These are phyloP conservation scores for Aspidoscelis tigris DNA, from an alignment of 2,113 vertebrate genomes.

Conservation along the genomic window DNA sequence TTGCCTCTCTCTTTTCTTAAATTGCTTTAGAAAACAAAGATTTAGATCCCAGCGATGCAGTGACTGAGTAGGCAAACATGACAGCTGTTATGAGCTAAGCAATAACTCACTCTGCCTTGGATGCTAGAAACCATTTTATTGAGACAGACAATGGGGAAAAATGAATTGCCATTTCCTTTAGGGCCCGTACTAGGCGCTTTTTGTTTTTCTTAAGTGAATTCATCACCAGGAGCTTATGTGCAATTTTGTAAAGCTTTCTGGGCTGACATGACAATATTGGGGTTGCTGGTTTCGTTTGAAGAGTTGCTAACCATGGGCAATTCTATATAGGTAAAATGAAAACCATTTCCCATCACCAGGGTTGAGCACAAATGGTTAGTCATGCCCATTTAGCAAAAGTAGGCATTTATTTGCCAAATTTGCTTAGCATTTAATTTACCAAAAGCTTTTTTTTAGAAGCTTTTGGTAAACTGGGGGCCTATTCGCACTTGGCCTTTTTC, in stretches of 20 bases:
- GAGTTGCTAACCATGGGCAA: neutral
- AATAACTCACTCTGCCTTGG: slow-evolving; percentile 52
- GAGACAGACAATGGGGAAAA: slow-evolving; percentile 42
- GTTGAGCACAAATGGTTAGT: neutral
- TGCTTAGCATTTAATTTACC: neutral
- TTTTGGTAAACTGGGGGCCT: neutral
- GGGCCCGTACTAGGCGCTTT: slow-evolving; percentile 26
- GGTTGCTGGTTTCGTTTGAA: neutral
- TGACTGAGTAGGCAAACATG: slow-evolving; percentile 14
- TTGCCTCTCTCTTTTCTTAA: neutral
- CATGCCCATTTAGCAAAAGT: neutral
- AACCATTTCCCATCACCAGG: neutral
- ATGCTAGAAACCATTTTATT: slow-evolving; percentile 24
- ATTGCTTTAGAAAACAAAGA: slow-evolving; percentile 25
- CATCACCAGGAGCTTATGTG: slow-evolving; percentile 38
- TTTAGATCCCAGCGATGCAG: neutral
- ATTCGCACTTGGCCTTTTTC: too few relatives aligned
- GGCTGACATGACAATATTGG: neutral
- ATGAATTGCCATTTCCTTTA: slow-evolving; percentile 50
- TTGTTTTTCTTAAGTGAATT: slow-evolving; percentile 52
- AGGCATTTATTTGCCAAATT: neutral
- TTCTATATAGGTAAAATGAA: neutral
- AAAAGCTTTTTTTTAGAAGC: neutral
- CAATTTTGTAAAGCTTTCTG: slow-evolving; percentile 27
- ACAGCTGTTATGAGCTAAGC: slow-evolving; percentile 26